A percentile compares a stretch with the other conserved stretches of the same genome.
These are phyloP conservation scores for Cheilosia urbana DNA, from an alignment of 2,888 invertebrate genomes.

Conservation along the genomic window DNA sequence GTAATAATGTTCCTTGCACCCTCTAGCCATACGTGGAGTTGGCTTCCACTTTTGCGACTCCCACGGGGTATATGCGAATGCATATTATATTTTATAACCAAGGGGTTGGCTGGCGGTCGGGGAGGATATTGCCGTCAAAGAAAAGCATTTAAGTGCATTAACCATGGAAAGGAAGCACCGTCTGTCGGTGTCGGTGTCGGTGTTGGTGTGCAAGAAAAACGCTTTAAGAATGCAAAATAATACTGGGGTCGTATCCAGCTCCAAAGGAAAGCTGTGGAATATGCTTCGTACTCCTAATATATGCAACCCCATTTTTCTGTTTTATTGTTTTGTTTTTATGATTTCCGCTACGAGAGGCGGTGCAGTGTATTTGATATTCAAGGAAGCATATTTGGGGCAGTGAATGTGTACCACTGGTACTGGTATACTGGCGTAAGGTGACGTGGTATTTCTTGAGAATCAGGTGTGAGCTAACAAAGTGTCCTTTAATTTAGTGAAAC, in stretches of 20 bases:
- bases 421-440: no score
- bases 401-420: constrained; percentile 6
- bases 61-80: constrained; percentile 32
- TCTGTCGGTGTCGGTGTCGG: not conserved
- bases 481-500: constrained; percentile 62
- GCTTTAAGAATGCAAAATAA: constrained; percentile 63
- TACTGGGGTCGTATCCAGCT: constrained; percentile 17
- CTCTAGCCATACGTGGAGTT: not conserved
- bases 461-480: constrained; percentile 64
- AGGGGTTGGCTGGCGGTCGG: not conserved
- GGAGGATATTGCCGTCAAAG: constrained; percentile 40
- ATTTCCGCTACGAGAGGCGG: constrained; percentile 35
- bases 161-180: constrained; percentile 23
- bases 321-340: constrained; percentile 66
- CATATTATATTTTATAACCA: constrained; percentile 14
- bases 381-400: constrained; percentile 31
- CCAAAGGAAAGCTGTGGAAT: constrained; percentile 41
- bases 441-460: constrained; percentile 9
- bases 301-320: constrained; percentile 36
- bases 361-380: constrained; percentile 29
- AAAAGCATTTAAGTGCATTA: constrained; percentile 56
- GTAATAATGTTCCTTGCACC: constrained; percentile 7
- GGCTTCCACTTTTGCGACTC: constrained; percentile 6
- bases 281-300: constrained; percentile 27
- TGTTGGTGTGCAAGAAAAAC: constrained; percentile 27